Conservation (phyloP, 1,140 invertebrate genomes). For the Scaptomyza pallida region DNA sequence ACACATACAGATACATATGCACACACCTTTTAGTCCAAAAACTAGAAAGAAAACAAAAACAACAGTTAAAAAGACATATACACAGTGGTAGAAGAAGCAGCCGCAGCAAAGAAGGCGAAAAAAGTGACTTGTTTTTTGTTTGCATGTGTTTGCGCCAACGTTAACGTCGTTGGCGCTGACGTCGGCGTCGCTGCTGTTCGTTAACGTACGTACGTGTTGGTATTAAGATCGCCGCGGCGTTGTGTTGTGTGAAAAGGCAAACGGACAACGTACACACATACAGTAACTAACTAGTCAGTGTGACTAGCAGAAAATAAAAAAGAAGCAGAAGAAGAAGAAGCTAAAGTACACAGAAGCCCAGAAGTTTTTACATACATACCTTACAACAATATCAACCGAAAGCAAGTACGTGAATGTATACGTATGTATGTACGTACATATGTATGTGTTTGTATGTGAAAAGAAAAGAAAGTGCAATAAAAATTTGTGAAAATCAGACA, state of each 20-base stretch:
- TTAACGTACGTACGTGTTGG: constrained; percentile 56
- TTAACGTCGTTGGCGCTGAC: constrained; percentile 41
- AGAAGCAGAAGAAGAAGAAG: constrained; percentile 27
- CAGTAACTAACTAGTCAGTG: constrained; percentile 53
- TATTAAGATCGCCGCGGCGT: constrained; percentile 67
- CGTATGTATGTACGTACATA: not conserved
- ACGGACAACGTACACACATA: constrained; percentile 25
- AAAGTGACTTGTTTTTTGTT: constrained; percentile 73
- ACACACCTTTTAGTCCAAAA: constrained; percentile 51
- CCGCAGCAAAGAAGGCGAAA: constrained; percentile 46
- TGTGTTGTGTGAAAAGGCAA: constrained; percentile 44
- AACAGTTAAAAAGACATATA: constrained; percentile 40
- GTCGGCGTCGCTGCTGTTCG: constrained; percentile 26
- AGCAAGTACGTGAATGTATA: constrained; percentile 2
- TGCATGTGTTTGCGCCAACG: constrained; percentile 53
- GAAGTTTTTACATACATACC: constrained; percentile 33
- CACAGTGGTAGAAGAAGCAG: constrained; percentile 54
- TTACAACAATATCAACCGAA: constrained; percentile 7
- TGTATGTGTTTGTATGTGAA: constrained; percentile 16
- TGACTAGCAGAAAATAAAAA: constrained; percentile 43
- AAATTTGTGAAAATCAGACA: constrained; percentile 49
- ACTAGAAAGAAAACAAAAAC: constrained; percentile 77
- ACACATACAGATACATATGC: constrained; percentile 27
- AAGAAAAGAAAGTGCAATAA: constrained; percentile 79
- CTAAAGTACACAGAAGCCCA: constrained; percentile 24